Evolutionary conservation across 2,888 invertebrate species (phyloP), one percentile per base, ranked within the genome.

Genomic region (Meliscaeva auricollis): DNA sequence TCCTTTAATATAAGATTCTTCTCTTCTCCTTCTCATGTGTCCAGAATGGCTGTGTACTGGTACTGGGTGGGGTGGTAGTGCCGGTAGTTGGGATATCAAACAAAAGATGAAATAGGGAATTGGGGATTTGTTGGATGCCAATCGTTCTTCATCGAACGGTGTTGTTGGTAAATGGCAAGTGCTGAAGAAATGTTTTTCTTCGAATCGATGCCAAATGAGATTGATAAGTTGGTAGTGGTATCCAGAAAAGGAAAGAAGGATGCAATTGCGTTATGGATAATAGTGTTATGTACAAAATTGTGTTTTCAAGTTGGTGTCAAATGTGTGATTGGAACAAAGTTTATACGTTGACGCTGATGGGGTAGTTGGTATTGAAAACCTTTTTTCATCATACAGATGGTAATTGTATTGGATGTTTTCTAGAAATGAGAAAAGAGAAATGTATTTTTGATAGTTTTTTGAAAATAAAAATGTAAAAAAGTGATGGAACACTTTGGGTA

Each of bases 131-230:
- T 81, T 62, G 73, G 60, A 72, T 69, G 73, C 62, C 81, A 85
- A 76, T 80, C 81, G 56, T 80, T 85, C 84, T 75, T 80, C 58
- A 17, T 64, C 46, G 32, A 64, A 30, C 64, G 32, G 20, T 58
- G 20, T 26, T 26, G 66, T 76, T 84, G 70, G 80, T 75, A 79
- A 79, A 74, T 79, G 46, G 58, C 75, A 84, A 75, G 69, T 70
- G 52, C 4, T 26, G 70, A 79, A 84, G 66, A 60, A 80, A 72
- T 26, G 2, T 26, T 44, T 58, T 80, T 46, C 58, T 73, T 30
- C 73, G 78, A 83, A 79, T 84, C 75, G 70, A 32, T 75, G 73
- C 60, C 82, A 82, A 82, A 83, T 73, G 70, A 84, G 84, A 84
- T 79, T 79, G 83, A 84, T 80, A 75, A 84, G 66, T 80, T 44